Evolutionary conservation across 2,797 vertebrate genomes (phyloP).

Genomic region (Galago senegalensis): DNA sequence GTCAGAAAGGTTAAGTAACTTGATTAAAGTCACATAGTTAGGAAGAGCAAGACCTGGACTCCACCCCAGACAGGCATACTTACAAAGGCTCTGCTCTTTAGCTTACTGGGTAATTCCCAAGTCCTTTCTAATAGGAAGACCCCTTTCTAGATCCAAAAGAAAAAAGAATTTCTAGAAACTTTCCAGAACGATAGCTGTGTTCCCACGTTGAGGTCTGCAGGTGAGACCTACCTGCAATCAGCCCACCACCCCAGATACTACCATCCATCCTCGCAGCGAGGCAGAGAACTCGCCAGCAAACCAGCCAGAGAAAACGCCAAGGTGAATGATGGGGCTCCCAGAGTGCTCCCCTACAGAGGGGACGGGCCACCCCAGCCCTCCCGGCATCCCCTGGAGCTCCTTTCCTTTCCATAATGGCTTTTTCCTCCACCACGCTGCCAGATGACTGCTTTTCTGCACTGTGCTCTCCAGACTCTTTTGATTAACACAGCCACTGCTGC

Average conservation of each 20-base stretch:
- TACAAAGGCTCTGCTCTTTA: conserved; percentile 1
- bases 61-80: not conserved
- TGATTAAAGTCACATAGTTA: not conserved
- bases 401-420: not conserved
- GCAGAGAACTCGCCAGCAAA: not conserved
- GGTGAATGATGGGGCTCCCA: not conserved
- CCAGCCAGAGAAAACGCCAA: not conserved
- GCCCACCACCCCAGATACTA: not conserved
- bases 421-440: not conserved
- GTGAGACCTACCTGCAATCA: not conserved
- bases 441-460: not conserved
- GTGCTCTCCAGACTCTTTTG: not conserved
- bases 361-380: not conserved
- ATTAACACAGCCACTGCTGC: not conserved
- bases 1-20: conserved; percentile 2
- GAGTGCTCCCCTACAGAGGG: rapidly evolving
- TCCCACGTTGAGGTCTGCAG: not conserved
- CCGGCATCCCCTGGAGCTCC: not conserved
- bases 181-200: not conserved
- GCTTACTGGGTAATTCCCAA: not conserved
- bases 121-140: conserved; percentile 1
- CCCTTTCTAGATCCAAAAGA: not conserved
- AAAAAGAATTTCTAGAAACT: not conserved
- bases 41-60: not conserved
- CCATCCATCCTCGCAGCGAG: not conserved